A percentile compares a stretch with the other conserved stretches of the same genome.
Evolutionary conservation across 2,888 invertebrate species (phyloP).

Genomic region (Cyrtodaria siliqua): DNA sequence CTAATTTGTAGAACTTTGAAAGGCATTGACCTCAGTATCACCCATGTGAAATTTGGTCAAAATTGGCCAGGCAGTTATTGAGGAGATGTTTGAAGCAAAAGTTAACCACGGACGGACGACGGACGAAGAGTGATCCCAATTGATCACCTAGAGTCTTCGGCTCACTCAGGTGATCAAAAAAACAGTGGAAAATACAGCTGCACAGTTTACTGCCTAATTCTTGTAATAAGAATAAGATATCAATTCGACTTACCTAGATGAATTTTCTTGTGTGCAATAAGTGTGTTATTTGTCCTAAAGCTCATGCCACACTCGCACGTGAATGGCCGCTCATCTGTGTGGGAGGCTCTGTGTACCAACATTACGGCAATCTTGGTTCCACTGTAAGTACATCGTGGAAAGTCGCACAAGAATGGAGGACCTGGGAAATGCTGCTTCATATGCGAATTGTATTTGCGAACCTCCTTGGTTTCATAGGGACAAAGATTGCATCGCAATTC

Average conservation of each 20-base stretch:
- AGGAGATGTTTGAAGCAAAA: too few relatives aligned
- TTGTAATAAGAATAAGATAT: too few relatives aligned
- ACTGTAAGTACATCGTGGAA: conserved; percentile 87
- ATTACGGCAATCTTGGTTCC: conserved; percentile 88
- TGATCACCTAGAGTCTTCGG: too few relatives aligned
- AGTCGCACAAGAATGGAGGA: conserved; percentile 89
- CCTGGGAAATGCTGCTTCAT: conserved; percentile 88
- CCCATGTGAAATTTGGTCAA: too few relatives aligned
- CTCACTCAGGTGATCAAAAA: too few relatives aligned
- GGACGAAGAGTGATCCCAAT: too few relatives aligned
- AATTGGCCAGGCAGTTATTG: too few relatives aligned
- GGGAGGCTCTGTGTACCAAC: conserved; percentile 89
- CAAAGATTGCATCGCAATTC: conserved; percentile 88
- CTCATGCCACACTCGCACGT: conserved; percentile 88
- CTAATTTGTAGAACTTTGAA: too few relatives aligned
- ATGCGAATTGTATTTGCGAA: conserved; percentile 89
- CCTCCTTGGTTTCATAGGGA: conserved; percentile 89
- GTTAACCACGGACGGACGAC: too few relatives aligned
- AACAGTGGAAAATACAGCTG: neutral
- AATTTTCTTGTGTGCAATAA: conserved; percentile 88
- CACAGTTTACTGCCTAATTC: neutral
- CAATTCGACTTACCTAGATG: conserved; percentile 87
- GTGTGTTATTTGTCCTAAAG: conserved; percentile 88
- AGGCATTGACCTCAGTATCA: too few relatives aligned
- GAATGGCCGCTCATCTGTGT: conserved; percentile 87